Base-by-base conservation (phyloP, 2,797 vertebrate species). In the Apogon talboti region DNA sequence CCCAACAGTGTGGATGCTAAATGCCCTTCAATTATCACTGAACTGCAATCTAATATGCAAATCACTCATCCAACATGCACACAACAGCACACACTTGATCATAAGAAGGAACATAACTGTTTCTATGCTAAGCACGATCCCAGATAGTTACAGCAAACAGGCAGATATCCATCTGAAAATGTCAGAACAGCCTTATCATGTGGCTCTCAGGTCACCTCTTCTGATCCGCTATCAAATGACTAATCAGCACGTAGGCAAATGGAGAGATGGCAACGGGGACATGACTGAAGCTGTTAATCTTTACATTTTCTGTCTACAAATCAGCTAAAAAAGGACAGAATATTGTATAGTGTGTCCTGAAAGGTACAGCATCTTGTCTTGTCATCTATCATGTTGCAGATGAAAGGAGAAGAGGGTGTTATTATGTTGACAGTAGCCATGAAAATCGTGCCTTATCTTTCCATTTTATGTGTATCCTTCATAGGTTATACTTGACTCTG, bases 401-500 rank as follows among this genome's bases (percentile, higher is more conserved):
- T 74, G 63, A 82, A 84, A 66, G 30, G 60, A 84, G 80, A 52
- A 52, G 40, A 38, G 51, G 71, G 75, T 57, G 65, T 77, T 81
- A 84, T 88, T 83, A 83, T 30, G 73, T 38, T 49, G 68, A 71
- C 75, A 47, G 63, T 69, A 46, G 38, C 19, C 0, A 14, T 55
- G 50, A 79, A 52, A 85, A 78, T 76, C 63, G 48, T 19, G 47
- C 44, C 14, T 4, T 48, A 61, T 51, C 21, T 52, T 28, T 6
- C 3, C 37, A 51, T 65, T 80, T 49, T 85, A 59, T 58, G n/a
- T 54, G 18, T 65, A 45, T 74, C 40, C 35, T 63, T 66, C 66
- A 15, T 87, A 97, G 96, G 87, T 92, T 94, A 16, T 95, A 95
- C 85, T 97, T 96, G 80, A 91, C 87, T 1, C 62, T 96, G 87